Conservation (phyloP, 53 echinoderm and acorn worm genomes). For the Luidia sarsii region DNA sequence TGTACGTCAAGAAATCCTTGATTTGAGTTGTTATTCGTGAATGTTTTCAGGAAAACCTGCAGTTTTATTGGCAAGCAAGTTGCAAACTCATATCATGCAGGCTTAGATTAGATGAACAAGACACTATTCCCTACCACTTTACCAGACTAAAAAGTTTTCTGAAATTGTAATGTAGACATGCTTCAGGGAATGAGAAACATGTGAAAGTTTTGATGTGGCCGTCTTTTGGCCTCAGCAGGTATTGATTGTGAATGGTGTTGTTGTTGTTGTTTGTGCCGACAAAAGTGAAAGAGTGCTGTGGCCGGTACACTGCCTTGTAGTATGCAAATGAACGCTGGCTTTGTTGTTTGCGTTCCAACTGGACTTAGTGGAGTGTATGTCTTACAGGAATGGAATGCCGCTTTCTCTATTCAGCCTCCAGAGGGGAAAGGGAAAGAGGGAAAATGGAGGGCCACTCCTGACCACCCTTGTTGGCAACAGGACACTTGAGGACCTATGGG, state of each 20-base stretch:
- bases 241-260: constrained; percentile 21
- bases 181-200: no score
- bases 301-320: neutral
- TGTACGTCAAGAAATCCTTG: no score
- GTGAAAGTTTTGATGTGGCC: constrained; percentile 22
- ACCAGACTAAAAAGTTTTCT: no score
- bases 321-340: constrained; percentile 25
- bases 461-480: no score
- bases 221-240: constrained; percentile 7
- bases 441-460: neutral
- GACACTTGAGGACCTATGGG: no score
- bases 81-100: no score
- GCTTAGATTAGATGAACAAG: no score
- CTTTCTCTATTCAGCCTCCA: neutral
- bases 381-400: constrained; percentile 38
- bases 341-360: constrained; percentile 24
- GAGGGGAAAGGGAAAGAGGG: neutral
- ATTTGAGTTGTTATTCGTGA: no score
- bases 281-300: constrained; percentile 24
- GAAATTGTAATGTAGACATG: no score
- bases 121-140: no score
- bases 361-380: constrained; percentile 11
- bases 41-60: no score
- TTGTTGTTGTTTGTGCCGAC: constrained; percentile 30
- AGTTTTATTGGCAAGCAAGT: no score